Base-by-base conservation (phyloP, 1,140 invertebrate species). In the Aphis gossypii region DNA sequence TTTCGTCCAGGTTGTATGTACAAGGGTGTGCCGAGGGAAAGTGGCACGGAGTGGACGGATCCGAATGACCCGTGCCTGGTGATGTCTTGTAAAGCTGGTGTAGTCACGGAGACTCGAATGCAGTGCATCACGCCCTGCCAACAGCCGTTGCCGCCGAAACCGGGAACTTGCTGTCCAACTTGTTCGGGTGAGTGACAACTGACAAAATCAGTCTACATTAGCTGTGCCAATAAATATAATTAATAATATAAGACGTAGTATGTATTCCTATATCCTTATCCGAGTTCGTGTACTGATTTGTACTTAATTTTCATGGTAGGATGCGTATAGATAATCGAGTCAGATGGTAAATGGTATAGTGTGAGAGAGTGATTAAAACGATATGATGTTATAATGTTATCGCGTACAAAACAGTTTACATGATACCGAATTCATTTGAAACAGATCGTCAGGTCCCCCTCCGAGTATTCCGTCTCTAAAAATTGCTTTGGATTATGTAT, bases 161-260 rank as follows among this genome's bases (percentile, higher is more conserved):
- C 96, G 30, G 97, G 98, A 56, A 96, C 97, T 94, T 98, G 98
- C 95, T 99, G 98, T 95, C 97, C 97, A 1, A 97, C 97, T 68
- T 99, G 98, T 96, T 95, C 96, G 95, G 97, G 97, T 97, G 95
- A 95, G 95, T 95, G 25, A 46, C 8, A 2, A 68, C 87, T 9
- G 48, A 44, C 41, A 21, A 44, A 25, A 41, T 14, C 11, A 68
- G 30, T n/a, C 60, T n/a, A 14, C 25, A 4, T 54, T 23, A 4
- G 54, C 54, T 54, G 54, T 54, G 23, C 48, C 48, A 18, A 14
- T 60, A n/a, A n/a, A n/a, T 60, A 60, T 60, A 25, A 25, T 1
- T 25, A 7, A 60, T 60, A 8, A 1, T 9, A 60, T 30, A 9
- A 2, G 25, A 30, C 56, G 56, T 30, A 30, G 11, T 1, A 23